These are phyloP conservation scores for Drosophila repletoides DNA, from an alignment of 1,140 invertebrate genomes.

Conservation along the genomic window DNA sequence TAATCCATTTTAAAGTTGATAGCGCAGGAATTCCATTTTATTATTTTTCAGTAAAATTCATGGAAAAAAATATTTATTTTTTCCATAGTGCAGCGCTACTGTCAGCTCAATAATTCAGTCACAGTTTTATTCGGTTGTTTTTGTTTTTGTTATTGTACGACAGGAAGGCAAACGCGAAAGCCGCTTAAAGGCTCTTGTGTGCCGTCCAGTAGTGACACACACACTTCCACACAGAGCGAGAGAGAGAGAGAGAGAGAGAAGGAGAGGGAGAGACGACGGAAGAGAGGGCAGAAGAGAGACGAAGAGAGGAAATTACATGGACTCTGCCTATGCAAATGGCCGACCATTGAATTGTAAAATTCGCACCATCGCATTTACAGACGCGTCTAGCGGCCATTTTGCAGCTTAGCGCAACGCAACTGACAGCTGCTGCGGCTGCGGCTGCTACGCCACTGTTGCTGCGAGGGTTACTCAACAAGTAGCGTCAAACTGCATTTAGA, in stretches of 20 bases:
- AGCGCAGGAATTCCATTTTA: too few relatives aligned
- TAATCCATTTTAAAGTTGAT: too few relatives aligned
- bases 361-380: slow-evolving; percentile 59
- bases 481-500: not conserved
- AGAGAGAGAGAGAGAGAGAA: not conserved
- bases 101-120: slow-evolving; percentile 60
- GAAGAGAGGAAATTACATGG: slow-evolving; percentile 31
- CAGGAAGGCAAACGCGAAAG: slow-evolving; percentile 55
- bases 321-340: slow-evolving; percentile 63
- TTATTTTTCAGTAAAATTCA: too few relatives aligned
- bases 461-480: slow-evolving; percentile 11
- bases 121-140: slow-evolving; percentile 27
- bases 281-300: not conserved
- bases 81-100: too few relatives aligned
- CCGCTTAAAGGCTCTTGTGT: slow-evolving; percentile 62
- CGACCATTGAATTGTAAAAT: slow-evolving; percentile 74
- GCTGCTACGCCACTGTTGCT: not conserved
- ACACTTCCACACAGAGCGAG: slow-evolving; percentile 5
- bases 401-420: slow-evolving; percentile 27
- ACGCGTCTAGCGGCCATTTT: slow-evolving; percentile 36
- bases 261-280: not conserved
- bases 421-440: not conserved
- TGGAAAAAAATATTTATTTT: too few relatives aligned
- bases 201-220: slow-evolving; percentile 1
- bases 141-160: slow-evolving; percentile 32